Conservation (phyloP, 2,888 invertebrate species). For the Disparrhopalites patrizii region DNA sequence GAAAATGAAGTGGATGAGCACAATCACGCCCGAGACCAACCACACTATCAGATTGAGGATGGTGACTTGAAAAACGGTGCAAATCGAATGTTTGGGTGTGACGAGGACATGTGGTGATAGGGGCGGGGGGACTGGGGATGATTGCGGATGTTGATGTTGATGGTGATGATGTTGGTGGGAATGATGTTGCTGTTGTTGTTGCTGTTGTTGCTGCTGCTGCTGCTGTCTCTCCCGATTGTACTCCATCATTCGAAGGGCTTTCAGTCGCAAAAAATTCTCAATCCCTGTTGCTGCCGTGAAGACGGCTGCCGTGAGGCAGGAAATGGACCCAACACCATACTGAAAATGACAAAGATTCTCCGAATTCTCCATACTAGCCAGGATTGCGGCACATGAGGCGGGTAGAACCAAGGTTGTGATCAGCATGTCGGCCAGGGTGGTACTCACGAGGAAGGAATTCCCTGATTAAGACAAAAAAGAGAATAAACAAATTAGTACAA, state of each 20-base stretch:
- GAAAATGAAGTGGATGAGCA: slow-evolving; percentile 61
- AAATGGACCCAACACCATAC: slow-evolving; percentile 50
- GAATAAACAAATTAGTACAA: background rate
- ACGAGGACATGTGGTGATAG: slow-evolving; percentile 20
- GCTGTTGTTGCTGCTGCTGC: background rate
- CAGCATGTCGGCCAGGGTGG: slow-evolving; percentile 67
- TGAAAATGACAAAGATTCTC: slow-evolving; percentile 55
- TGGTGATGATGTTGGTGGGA: background rate
- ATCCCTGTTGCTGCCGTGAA: slow-evolving; percentile 44
- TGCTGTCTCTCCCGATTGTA: background rate
- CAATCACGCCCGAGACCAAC: slow-evolving; percentile 57
- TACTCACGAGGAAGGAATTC: slow-evolving; percentile 65
- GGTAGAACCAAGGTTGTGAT: slow-evolving; percentile 68
- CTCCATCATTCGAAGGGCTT: slow-evolving; percentile 35
- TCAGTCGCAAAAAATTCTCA: slow-evolving; percentile 46
- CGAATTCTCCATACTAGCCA: slow-evolving; percentile 56
- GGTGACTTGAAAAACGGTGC: slow-evolving; percentile 54
- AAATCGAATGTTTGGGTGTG: slow-evolving; percentile 32
- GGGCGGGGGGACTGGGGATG: background rate
- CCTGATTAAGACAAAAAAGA: slow-evolving; percentile 55
- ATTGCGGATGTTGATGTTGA: background rate
- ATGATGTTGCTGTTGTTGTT: background rate
- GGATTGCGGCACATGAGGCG: slow-evolving; percentile 62
- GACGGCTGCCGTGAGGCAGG: slow-evolving; percentile 43
- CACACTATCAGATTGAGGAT: slow-evolving; percentile 59